Evolutionary conservation across 2,797 vertebrate species (phyloP), one percentile per base, ranked within the genome.

Genomic region (Silurus lanzhouensis): DNA sequence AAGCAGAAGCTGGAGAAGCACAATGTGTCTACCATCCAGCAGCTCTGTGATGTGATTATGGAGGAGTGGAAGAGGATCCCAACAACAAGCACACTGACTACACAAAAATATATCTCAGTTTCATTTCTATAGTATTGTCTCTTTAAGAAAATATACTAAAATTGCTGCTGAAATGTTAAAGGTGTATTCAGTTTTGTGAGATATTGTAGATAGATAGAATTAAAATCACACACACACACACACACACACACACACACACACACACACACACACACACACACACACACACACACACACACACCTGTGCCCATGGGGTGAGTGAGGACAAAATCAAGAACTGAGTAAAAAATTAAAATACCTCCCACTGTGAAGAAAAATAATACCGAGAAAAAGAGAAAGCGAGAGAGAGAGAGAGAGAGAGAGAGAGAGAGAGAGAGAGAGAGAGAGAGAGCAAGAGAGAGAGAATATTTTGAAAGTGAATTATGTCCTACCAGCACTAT

Each of bases 251-350:
- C 71, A 52, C 71, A 25, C 71, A 25, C 71, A 55, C 71, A 74
- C 71, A 17, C 46, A 74, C 71, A 74, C 71, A 74, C 71, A 76
- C 55, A 77, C 55, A 77, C 55, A 31, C n/a, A 77, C n/a, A 77
- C 74, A 55, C 52, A 61, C 58, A 44, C 76, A 8, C 66, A 38
- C 27, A 27, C 64, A 66, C 63, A 68, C 27, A 68, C 66, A 17
- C 76, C 76, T 61, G 31, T 44, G 57, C 17, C 58, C 1, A 0
- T 76, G 52, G 25, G 57, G 75, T 60, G 27, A 61, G 27, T 0
- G 75, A 22, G 27, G 9, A 61, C 31, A 61, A 61, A 63, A 79
- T 44, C 31, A 46, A 79, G 58, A 63, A 46, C 19, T 63, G 31
- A n/a, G 20, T 46, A 61, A 31, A 79, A 46, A 79, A 79, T 61